Evolutionary conservation across 2,113 vertebrate species (phyloP).

Genomic region (Oophaga pumilio): DNA sequence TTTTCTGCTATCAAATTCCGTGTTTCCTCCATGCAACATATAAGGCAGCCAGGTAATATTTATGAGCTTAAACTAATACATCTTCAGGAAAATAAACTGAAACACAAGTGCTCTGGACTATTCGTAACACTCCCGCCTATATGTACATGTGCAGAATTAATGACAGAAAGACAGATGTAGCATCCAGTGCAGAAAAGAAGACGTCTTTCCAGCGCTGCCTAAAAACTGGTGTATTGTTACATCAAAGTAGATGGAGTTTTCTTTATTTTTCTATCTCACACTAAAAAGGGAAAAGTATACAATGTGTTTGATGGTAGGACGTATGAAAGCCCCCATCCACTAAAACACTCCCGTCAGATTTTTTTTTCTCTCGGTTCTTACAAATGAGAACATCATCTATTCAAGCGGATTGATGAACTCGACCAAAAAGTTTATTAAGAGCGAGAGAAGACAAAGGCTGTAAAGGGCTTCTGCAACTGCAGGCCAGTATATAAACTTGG

Average conservation of each 20-base stretch:
- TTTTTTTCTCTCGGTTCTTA: conserved; percentile 82
- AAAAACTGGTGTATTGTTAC: neutral
- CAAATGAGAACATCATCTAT: conserved; percentile 93
- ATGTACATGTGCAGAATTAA: neutral
- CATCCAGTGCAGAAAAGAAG: neutral
- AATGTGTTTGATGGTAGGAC: conserved; percentile 72
- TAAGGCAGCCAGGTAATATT: neutral
- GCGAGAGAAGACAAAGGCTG: conserved; percentile 88
- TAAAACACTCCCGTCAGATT: conserved; percentile 84
- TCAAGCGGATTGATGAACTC: conserved; percentile 99
- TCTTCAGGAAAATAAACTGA: neutral
- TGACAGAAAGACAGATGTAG: neutral
- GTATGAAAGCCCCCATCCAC: conserved; percentile 51
- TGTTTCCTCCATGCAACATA: neutral
- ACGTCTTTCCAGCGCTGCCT: neutral
- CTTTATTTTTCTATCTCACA: conserved; percentile 16
- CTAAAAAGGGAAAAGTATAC: conserved; percentile 50
- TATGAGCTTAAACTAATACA: neutral
- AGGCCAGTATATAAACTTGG: conserved; percentile 95
- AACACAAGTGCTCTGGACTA: neutral
- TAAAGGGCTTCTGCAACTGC: conserved; percentile 85
- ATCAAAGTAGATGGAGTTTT: neutral
- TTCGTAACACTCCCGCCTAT: neutral
- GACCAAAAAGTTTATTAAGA: conserved; percentile 99
- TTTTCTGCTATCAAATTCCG: too few species aligned